Percentiles rank a stretch among this genome's conserved stretches.
These are phyloP conservation scores for Heliconius cydno DNA, from an alignment of 2,888 invertebrate genomes.

Conservation along the genomic window DNA sequence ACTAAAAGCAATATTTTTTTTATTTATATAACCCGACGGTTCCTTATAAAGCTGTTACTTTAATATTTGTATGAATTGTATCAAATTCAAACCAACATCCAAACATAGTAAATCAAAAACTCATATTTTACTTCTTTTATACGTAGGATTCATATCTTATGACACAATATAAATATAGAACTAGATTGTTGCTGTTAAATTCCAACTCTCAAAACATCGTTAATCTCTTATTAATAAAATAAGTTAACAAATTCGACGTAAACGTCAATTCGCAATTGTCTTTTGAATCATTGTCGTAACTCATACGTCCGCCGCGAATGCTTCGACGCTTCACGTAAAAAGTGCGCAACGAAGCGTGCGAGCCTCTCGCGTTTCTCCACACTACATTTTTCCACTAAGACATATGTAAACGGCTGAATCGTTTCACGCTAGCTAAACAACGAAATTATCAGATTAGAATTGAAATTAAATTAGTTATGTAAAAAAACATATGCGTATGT, in stretches of 20 bases:
- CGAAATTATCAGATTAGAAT: slow-evolving; percentile 36
- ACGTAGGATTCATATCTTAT: no score
- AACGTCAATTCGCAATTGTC: not conserved
- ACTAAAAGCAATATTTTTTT: no score
- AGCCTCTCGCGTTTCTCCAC: slow-evolving; percentile 78
- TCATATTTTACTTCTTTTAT: no score
- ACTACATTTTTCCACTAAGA: slow-evolving; percentile 76
- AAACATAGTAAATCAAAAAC: no score
- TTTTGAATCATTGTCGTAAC: not conserved
- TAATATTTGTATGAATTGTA: no score
- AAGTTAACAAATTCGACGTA: not conserved
- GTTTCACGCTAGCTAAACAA: slow-evolving; percentile 68
- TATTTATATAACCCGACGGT: no score
- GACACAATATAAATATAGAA: not conserved
- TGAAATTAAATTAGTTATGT: slow-evolving; percentile 33
- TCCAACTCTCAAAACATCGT: not conserved
- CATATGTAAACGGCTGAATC: slow-evolving; percentile 68
- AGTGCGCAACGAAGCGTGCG: slow-evolving; percentile 68
- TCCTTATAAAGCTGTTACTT: no score
- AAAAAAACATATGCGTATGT: slow-evolving; percentile 2
- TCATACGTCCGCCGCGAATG: slow-evolving; percentile 39
- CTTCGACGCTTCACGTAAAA: slow-evolving; percentile 58
- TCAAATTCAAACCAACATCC: no score
- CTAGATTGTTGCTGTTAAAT: not conserved
- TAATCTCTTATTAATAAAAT: not conserved